A percentile compares a stretch with the other conserved stretches of the same genome.
Conservation (phyloP, 2,113 vertebrate genomes). For the Hirundichthys speculiger region DNA sequence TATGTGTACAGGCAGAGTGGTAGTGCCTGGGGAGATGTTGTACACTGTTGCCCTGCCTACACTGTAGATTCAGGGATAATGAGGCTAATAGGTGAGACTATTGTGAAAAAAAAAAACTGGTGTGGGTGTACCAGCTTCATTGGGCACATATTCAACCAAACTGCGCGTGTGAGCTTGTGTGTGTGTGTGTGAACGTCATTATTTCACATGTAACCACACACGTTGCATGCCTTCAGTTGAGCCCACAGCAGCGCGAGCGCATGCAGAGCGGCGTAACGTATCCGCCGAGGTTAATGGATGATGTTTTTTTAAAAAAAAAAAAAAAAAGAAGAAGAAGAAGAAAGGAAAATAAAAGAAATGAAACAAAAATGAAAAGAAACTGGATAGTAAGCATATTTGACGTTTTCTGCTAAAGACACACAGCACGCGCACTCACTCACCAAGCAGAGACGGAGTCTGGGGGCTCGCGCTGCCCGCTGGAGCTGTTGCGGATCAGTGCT, state of each 20-base stretch:
- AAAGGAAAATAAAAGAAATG: conserved; percentile 65
- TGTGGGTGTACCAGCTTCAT: conserved; percentile 49
- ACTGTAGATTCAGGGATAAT: conserved; percentile 30
- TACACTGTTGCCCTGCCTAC: conserved; percentile 26
- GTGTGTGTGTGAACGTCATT: conserved; percentile 24
- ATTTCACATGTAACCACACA: conserved; percentile 41
- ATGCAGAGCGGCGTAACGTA: too few relatives aligned
- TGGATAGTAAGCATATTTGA: too few relatives aligned
- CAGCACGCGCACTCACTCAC: conserved; percentile 74
- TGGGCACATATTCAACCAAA: conserved; percentile 25
- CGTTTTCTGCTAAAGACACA: too few relatives aligned
- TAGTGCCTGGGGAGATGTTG: conserved; percentile 3
- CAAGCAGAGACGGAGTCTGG: conserved; percentile 62
- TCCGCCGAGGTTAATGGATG: conserved; percentile 64
- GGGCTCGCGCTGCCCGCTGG: conserved; percentile 53
- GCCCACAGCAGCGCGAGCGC: conserved; percentile 58
- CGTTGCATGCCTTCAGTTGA: conserved; percentile 56
- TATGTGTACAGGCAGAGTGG: conserved; percentile 3
- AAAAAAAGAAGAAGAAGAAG: conserved; percentile 56
- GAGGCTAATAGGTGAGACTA: conserved; percentile 34
- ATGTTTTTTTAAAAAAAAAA: conserved; percentile 40
- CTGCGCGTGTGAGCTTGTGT: conserved; percentile 11
- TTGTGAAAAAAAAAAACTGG: conserved; percentile 38
- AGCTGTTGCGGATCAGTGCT: conserved; percentile 69
- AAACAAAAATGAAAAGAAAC: too few relatives aligned